These are phyloP conservation scores for Drosophila ercepeae DNA, from an alignment of 1,140 invertebrate species.

Conservation along the genomic window DNA sequence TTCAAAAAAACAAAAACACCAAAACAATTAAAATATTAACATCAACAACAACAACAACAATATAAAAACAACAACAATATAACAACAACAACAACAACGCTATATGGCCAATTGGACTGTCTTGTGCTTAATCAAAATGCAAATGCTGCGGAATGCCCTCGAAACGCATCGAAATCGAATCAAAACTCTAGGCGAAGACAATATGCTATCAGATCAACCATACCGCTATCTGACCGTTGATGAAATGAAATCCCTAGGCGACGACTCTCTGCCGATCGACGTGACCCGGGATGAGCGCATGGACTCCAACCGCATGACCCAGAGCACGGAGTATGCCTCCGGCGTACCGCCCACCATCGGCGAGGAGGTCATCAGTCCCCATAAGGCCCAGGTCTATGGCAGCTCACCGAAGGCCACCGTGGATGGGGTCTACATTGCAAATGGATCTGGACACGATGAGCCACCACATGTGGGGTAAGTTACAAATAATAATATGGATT, in stretches of 20 bases:
- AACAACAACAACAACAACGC: slow-evolving; percentile 57
- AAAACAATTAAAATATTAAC: slow-evolving; percentile 28
- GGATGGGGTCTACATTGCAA: slow-evolving; percentile 86
- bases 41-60: slow-evolving; percentile 41
- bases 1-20: slow-evolving; percentile 23
- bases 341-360: slow-evolving; percentile 84
- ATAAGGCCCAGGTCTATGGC: slow-evolving; percentile 87
- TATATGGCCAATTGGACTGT: slow-evolving; percentile 76
- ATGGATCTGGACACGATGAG: slow-evolving; percentile 86
- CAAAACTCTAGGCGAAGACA: slow-evolving; percentile 90
- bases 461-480: slow-evolving; percentile 91
- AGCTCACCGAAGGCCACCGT: slow-evolving; percentile 70
- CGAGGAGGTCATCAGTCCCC: slow-evolving; percentile 87
- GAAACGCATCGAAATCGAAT: slow-evolving; percentile 52
- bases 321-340: slow-evolving; percentile 82
- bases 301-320: slow-evolving; percentile 86
- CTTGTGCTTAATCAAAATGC: slow-evolving; percentile 75
- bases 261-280: slow-evolving; percentile 96
- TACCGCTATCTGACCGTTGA: slow-evolving; percentile 96
- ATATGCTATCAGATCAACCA: slow-evolving; percentile 94
- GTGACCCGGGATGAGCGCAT: slow-evolving; percentile 94
- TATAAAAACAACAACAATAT: slow-evolving; percentile 43
- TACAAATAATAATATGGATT: neutral
- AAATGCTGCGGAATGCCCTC: slow-evolving; percentile 70
- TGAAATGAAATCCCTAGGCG: slow-evolving; percentile 96